Percentiles rank a stretch among this genome's conserved stretches.
These are phyloP conservation scores for Malthinus flaveolus DNA, from an alignment of 2,888 invertebrate genomes.

Conservation along the genomic window DNA sequence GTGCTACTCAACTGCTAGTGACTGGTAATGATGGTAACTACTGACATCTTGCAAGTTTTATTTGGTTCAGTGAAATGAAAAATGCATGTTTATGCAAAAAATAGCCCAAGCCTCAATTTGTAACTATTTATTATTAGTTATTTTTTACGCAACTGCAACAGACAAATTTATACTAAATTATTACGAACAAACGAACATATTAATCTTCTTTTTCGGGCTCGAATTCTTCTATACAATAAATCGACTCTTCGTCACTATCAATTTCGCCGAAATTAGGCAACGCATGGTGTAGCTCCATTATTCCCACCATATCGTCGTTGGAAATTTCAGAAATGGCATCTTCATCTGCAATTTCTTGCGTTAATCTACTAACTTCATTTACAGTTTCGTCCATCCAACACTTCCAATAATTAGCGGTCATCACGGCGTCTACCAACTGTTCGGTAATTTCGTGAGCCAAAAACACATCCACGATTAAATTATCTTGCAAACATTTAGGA, in stretches of 20 bases:
- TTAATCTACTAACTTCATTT: slow-evolving; percentile 40
- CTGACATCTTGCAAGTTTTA: too few species aligned
- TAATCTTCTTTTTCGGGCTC: slow-evolving; percentile 1
- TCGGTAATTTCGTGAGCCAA: slow-evolving; percentile 46
- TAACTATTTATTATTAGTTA: too few species aligned
- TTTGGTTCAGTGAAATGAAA: too few species aligned
- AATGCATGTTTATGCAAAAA: too few species aligned
- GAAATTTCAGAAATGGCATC: slow-evolving; percentile 3
- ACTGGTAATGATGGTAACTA: too few species aligned
- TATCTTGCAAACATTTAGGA: slow-evolving; percentile 48
- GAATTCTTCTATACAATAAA: slow-evolving; percentile 40
- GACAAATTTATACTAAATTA: too few species aligned
- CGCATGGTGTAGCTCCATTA: slow-evolving; percentile 11
- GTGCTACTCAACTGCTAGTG: too few species aligned
- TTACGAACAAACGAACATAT: too few species aligned
- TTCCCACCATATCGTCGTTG: slow-evolving; percentile 7
- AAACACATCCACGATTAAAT: slow-evolving; percentile 46
- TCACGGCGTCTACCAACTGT: slow-evolving; percentile 48
- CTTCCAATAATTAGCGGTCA: slow-evolving; percentile 48
- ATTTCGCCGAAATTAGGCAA: neutral
- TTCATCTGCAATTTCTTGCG: slow-evolving; percentile 9
- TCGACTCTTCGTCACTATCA: slow-evolving; percentile 31
- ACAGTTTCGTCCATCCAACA: slow-evolving; percentile 46
- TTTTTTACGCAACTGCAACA: too few species aligned
- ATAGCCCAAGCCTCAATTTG: too few species aligned